Conservation (phyloP, 1,140 invertebrate species). For the Aphelenchoides fujianensis region DNA sequence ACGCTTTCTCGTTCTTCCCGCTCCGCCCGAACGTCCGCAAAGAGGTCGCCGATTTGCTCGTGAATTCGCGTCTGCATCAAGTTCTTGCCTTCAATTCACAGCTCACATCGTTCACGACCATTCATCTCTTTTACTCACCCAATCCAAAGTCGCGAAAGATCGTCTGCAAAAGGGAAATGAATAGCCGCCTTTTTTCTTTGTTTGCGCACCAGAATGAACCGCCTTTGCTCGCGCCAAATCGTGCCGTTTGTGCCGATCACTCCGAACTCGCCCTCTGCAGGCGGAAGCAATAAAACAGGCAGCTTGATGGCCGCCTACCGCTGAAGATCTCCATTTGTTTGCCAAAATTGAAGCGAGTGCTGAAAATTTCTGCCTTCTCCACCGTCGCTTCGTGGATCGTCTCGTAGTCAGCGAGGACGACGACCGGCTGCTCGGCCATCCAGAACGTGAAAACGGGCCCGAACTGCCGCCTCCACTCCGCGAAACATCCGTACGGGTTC, state of each 20-base stretch:
- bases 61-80: neutral
- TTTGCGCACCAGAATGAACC: constrained; percentile 35
- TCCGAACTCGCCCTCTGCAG: no score
- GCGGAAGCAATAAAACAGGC: no score
- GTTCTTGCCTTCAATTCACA: no score
- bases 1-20: neutral
- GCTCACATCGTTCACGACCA: no score
- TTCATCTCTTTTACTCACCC: no score
- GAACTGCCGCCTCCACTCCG: constrained; percentile 29
- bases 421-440: constrained; percentile 29
- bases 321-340: constrained; percentile 18
- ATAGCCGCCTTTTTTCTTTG: no score
- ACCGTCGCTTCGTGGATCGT: constrained; percentile 29
- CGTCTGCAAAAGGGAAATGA: no score
- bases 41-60: neutral
- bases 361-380: constrained; percentile 31
- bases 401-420: constrained; percentile 29
- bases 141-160: neutral
- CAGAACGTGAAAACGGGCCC: constrained; percentile 37
- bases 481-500: neutral
- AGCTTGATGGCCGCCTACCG: neutral
- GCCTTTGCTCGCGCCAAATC: constrained; percentile 23
- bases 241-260: constrained; percentile 38
- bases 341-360: constrained; percentile 24
- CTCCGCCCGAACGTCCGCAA: neutral